Base-by-base conservation (phyloP, 2,797 vertebrate genomes). In the Sebastes matsubarae region DNA sequence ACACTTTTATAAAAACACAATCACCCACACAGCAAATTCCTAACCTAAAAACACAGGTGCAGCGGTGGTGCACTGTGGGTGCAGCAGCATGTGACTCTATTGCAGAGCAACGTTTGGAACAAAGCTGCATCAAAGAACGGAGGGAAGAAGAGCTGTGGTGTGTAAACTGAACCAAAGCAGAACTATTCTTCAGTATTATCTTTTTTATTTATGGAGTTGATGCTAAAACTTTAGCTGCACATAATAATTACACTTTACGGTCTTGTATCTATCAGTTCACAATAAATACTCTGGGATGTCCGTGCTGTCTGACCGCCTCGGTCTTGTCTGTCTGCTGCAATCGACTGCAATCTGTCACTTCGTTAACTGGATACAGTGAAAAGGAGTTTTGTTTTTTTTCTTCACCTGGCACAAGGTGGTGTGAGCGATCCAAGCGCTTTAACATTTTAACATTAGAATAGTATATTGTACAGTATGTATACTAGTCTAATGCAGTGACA, bases 31-130 rank as follows among this genome's bases (percentile, higher is more conserved):
- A 32, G 38, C 63, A 72, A n/a, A 24, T 30, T 61, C 50, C 67
- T 30, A 52, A 72, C 34, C 36, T 38, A 72, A 36, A 74, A 75
- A 78, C 61, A 81, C 75, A 80, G 79, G 75, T 79, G 81, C 55
- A 61, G 74, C 3, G 4, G 16, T 22, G 63, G 32, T 24, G 60
- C 52, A 70, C 60, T 60, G 36, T 32, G 36, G 70, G 5, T 55
- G 27, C 68, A 77, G 77, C 52, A 24, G 24, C 18, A n/a, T 64
- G 30, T 11, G 27, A 42, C 27, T 58, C 5, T 68, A 2, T 20
- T 11, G 36, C 38, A 22, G 24, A 58, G 8, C 32, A 57, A 57
- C 8, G 9, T 5, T 30, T 34, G 8, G n/a, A 46, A 30, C 36
- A 58, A 27, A 77, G 25, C 42, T 32, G 8, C 18, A 27, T 5